Base-by-base conservation (phyloP, 2,113 vertebrate species). In the Bostrychus sinensis region DNA sequence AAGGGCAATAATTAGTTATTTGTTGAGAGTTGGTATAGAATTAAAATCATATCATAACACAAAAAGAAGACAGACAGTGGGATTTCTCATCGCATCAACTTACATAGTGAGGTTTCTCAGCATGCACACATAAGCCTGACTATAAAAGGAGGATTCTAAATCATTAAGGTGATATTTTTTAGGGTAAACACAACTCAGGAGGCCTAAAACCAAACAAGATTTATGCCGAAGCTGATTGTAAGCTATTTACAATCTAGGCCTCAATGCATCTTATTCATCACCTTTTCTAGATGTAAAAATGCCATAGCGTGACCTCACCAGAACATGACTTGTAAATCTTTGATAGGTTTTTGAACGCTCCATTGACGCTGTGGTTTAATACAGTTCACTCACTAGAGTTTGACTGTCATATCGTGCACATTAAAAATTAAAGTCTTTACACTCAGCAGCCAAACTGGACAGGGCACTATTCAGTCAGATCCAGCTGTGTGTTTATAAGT, bases 311-410 rank as follows among this genome's bases (percentile, higher is more conserved):
- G 48, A 51, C 48, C 28, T n/a, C 14, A 6, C 14, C 25, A 17
- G 14, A n/a, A 28, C 48, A 51, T 13, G 14, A 30, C 14, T 51
- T 28, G 48, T 28, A 28, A n/a, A 30, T 51, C 14, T 51, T 51
- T 28, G 45, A 51, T 51, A 30, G 25, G 14, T 51, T 51, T 51
- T 51, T 28, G n/a, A 51, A 51, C 26, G 48, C 48, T 30, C 25
- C 48, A 30, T 51, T 51, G 48, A 17, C 25, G 7, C 48, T 4
- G 25, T 8, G 25, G 48, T 30, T 28, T 28, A 51, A 51, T 51
- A 51, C 23, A 30, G 48, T 28, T 28, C 25, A 28, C 25, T 28
- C 48, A 17, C 48, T 30, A 51, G 23, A 30, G 28, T 51, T 51
- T 51, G 48, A 25, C 48, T 51, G 48, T 51, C 48, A 30, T n/a